phyloP scores from a whole-genome alignment of 2,797 vertebrate genomes.

The Hybognathus amarus region DNA sequence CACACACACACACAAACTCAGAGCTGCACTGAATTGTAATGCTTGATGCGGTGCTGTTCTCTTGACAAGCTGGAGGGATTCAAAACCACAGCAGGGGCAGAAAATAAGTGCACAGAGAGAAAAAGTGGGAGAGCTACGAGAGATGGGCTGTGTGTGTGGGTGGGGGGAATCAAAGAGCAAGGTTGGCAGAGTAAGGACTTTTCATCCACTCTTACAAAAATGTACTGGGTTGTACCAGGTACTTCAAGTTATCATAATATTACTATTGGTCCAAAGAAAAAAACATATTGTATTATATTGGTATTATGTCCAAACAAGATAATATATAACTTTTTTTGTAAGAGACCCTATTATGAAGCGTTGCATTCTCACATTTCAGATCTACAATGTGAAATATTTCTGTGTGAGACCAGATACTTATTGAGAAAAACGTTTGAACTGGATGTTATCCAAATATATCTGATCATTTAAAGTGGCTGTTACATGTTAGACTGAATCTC shows the following conservation, averaged over 20 bases:
- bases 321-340: background rate
- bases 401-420: slow-evolving; percentile 11
- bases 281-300: background rate
- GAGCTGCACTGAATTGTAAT: slow-evolving; percentile 88
- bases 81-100: slow-evolving; percentile 68
- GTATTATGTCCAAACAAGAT: background rate
- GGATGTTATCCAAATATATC: slow-evolving; percentile 4
- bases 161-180: slow-evolving; percentile 1
- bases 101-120: slow-evolving; percentile 49
- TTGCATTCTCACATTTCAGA: background rate
- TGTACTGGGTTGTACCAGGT: background rate
- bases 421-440: background rate
- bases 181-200: background rate
- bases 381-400: background rate
- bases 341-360: background rate
- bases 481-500: background rate
- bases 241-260: background rate
- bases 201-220: background rate
- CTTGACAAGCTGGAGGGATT: slow-evolving; percentile 75
- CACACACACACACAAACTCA: slow-evolving; percentile 70
- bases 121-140: slow-evolving; percentile 32
- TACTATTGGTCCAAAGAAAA: background rate
- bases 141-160: slow-evolving; percentile 18
- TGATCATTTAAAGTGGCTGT: slow-evolving; percentile 1
- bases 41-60: slow-evolving; percentile 76